Evolutionary conservation across 2,797 vertebrate genomes (phyloP), one percentile per base, ranked within the genome.

Genomic region (Lacerta bilineata): DNA sequence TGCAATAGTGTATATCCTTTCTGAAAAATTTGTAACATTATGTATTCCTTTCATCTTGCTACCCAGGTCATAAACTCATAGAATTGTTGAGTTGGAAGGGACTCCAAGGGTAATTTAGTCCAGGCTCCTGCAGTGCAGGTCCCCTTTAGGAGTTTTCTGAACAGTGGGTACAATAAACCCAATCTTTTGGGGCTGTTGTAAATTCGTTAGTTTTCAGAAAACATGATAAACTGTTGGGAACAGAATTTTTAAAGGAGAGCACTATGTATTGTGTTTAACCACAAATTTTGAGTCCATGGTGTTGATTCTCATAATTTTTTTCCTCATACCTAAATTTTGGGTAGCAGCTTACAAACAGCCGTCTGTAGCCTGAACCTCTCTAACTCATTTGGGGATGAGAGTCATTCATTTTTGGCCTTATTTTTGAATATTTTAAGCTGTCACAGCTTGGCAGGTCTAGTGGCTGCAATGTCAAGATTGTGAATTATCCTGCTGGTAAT

Each of bases 401-500:
- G 87, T 92, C 90, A 93, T 77, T 95, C 91, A 93, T 94, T 96
- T 90, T 85, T 95, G 94, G 93, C 87, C 95, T 91, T 88, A 18
- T 91, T 93, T 95, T 96, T 91, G 77, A 92, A 90, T 94, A 27
- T 95, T 92, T 90, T 93, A 93, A 92, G 91, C 93, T 96, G 95
- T 97, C 94, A 91, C 91, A 95, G 92, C 88, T 95, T 96, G 95
- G 96, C 92, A 95, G 94, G 86, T 95, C 93, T 95, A 76, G 95
- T 94, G 93, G 93, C 92, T 95, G 95, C 88, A 92, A 87, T 95
- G 94, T 95, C 94, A 96, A 94, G 94, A 95, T 96, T 96, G 94
- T 93, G 95, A 96, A 96, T 96, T 93, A 95, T 95, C 92, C 94
- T 95, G 93, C 94, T 50, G 93, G 95, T 95, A 94, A 96, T 95